Evolutionary conservation across 2,113 vertebrate species (phyloP), one percentile per base, ranked within the genome.

Genomic region (Ceyx cyanopectus): DNA sequence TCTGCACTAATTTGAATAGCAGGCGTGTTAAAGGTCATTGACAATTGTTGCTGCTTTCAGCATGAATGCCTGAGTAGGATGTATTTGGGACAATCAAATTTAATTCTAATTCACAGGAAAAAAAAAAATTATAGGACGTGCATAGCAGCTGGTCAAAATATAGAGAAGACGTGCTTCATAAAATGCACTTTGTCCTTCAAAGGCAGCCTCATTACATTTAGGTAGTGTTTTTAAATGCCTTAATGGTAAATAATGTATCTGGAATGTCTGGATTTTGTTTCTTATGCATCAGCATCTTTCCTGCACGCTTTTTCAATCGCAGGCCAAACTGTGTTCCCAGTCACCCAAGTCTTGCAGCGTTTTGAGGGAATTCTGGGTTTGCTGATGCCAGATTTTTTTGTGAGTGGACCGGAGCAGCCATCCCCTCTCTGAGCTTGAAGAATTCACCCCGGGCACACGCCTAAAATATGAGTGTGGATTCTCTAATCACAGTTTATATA

Each of bases 21-120:
- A 78, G 95, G 95, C 90, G 34, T 93, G 96, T 96, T 93, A 91
- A 97, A 96, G 96, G 96, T 95, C 94, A 82, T 67, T 93, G 97
- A 96, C 97, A 97, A 92, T 95, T 97, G 96, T 97, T 96, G 95
- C 95, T 95, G 91, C 88, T 94, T 97, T 93, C 95, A 94, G 94
- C 93, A 80, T 87, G 95, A 94, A 89, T 95, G 94, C 87, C 76
- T 84, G 86, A 95, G 95, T 84, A 94, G 94, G 93, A 88, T 94
- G 95, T 82, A 65, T 94, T 92, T 73, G 78, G 88, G 90, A 92
- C 96, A 80, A 78, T 87, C 94, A 88, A 63, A 93, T 94, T 93
- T 93, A 60, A 78, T 96, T 96, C 74, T 72, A 70, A 92, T 92
- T 96, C 97, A 63, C 60, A 60, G 73, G 2, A 5, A 34, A 48